Conservation (phyloP, 2,888 invertebrate genomes). For the Apotomis turbidana region DNA sequence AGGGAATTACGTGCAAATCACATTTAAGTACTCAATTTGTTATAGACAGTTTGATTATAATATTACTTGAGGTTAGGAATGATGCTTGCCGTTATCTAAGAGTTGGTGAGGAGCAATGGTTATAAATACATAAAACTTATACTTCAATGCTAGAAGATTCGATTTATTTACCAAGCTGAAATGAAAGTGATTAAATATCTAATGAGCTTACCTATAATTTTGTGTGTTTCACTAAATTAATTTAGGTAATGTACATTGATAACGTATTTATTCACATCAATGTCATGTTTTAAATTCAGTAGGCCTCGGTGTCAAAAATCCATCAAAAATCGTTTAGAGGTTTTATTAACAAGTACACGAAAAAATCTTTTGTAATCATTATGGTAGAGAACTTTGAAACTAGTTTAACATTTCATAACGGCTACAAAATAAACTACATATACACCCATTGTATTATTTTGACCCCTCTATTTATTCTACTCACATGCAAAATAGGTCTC, state of each 20-base stretch:
- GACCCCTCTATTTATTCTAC: too few relatives aligned
- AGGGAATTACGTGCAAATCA: constrained; percentile 4
- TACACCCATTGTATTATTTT: too few relatives aligned
- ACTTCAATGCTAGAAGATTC: too few relatives aligned
- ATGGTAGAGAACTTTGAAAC: too few relatives aligned
- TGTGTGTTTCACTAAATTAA: background rate
- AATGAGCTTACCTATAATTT: background rate
- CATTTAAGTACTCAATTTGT: constrained; percentile 13
- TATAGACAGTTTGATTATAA: background rate
- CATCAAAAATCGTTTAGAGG: too few relatives aligned
- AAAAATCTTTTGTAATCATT: too few relatives aligned
- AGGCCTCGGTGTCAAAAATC: constrained; percentile 6
- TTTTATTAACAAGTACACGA: too few relatives aligned
- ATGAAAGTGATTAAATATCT: background rate
- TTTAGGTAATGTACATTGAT: background rate
- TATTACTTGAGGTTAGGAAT: background rate
- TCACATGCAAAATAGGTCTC: too few relatives aligned
- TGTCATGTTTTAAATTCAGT: constrained; percentile 6
- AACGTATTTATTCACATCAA: background rate
- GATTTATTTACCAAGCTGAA: background rate
- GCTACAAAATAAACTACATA: too few relatives aligned
- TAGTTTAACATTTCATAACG: too few relatives aligned
- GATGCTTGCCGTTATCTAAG: background rate
- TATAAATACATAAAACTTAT: too few relatives aligned
- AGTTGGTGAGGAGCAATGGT: background rate